Evolutionary conservation across 2,797 vertebrate genomes (phyloP).

Genomic region (Mormyrus hasselquistii): DNA sequence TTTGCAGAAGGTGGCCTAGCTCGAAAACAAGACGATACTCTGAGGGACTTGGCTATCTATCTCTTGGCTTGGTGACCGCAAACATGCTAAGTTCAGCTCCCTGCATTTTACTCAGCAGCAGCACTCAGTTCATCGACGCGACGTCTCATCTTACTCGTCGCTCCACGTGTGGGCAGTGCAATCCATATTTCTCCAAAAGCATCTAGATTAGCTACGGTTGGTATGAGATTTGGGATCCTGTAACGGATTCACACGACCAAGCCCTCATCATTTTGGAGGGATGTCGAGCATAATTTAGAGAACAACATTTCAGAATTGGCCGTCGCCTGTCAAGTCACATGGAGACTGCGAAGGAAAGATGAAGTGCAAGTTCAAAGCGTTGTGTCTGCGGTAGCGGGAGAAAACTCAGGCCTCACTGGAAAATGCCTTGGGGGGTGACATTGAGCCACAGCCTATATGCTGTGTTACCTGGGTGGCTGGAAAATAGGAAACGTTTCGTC

Average conservation of each 20-base stretch:
- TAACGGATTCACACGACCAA: neutral
- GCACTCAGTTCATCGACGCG: neutral
- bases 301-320: neutral
- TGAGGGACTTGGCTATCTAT: no score
- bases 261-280: neutral
- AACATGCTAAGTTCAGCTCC: neutral
- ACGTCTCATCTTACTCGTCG: neutral
- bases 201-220: neutral
- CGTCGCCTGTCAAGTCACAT: neutral
- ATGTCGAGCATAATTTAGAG: neutral
- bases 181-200: neutral
- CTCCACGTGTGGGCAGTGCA: neutral
- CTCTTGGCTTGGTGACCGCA: neutral
- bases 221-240: neutral
- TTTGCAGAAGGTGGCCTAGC: no score
- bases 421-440: neutral
- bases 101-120: neutral
- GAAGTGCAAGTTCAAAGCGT: neutral
- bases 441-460: neutral
- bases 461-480: neutral
- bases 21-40: slow-evolving; percentile 26
- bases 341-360: neutral
- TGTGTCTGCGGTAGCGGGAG: neutral
- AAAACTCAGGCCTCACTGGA: neutral
- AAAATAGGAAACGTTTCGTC: neutral